Evolutionary conservation across 2,797 vertebrate species (phyloP).

Genomic region (Malurus leucopterus): DNA sequence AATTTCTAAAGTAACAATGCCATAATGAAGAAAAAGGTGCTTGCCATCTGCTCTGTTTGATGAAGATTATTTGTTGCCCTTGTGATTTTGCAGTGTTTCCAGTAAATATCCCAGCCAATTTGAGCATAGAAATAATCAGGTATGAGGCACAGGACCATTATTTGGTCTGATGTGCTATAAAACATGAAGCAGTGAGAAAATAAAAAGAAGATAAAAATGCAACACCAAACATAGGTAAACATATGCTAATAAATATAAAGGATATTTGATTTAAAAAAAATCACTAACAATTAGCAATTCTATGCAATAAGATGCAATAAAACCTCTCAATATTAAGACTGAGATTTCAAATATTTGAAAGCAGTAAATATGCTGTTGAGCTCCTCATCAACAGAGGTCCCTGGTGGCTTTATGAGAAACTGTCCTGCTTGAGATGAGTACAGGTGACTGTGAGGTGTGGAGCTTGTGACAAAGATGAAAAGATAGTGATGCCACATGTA

Average conservation of each 20-base stretch:
- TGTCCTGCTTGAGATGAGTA: not conserved
- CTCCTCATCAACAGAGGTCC: not conserved
- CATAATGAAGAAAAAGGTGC: constrained; percentile 4
- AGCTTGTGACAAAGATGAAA: not conserved
- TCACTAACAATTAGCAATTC: not conserved
- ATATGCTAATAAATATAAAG: not conserved
- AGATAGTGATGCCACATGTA: not conserved
- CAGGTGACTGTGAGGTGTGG: not conserved
- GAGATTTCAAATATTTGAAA: not conserved
- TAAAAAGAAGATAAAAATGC: not conserved
- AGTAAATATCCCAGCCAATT: not conserved
- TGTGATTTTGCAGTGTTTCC: not conserved
- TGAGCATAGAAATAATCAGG: not conserved
- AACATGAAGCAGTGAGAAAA: not conserved
- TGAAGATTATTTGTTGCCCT: constrained; percentile 5
- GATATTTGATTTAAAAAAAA: not conserved
- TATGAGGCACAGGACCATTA: not conserved
- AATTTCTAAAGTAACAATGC: constrained; percentile 7
- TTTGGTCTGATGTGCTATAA: not conserved
- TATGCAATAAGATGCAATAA: not conserved
- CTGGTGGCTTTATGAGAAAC: not conserved
- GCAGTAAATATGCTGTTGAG: not conserved
- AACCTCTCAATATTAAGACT: not conserved
- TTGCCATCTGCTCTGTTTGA: constrained; percentile 16
- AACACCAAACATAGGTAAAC: not conserved